phyloP scores from a whole-genome alignment of 2,888 invertebrate species.

The Polymixis flavicincta region DNA sequence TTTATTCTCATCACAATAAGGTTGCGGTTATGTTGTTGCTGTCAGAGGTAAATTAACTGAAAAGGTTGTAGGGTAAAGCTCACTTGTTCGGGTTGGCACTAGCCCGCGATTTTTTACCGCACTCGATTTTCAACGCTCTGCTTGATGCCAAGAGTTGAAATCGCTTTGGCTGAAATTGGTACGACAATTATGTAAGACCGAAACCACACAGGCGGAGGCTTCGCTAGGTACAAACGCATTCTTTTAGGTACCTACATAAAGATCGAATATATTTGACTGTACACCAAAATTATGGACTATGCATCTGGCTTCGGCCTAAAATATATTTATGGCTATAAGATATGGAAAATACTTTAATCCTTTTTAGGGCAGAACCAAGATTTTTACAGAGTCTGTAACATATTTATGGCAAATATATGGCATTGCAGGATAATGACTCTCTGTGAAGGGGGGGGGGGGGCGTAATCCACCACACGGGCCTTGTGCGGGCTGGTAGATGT shows the following conservation, averaged over 20 bases:
- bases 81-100: neutral
- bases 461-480: too few species aligned
- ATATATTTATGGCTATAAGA: neutral
- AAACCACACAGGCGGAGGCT: neutral
- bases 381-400: too few species aligned
- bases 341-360: conserved; percentile 1
- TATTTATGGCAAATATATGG: too few species aligned
- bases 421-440: too few species aligned
- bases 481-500: too few species aligned
- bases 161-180: conserved; percentile 4
- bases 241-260: neutral
- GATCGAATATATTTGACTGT: neutral
- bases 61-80: too few species aligned
- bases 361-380: too few species aligned
- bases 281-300: neutral
- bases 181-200: neutral
- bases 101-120: neutral
- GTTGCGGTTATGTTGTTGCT: too few species aligned
- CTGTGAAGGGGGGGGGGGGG: too few species aligned
- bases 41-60: too few species aligned
- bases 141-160: neutral
- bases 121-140: neutral
- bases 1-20: too few species aligned
- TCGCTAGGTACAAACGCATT: neutral
- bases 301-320: neutral